These are phyloP conservation scores for Isaurus tuberculatus DNA, from an alignment of 92 coral and sea anemone genomes.

Conservation along the genomic window DNA sequence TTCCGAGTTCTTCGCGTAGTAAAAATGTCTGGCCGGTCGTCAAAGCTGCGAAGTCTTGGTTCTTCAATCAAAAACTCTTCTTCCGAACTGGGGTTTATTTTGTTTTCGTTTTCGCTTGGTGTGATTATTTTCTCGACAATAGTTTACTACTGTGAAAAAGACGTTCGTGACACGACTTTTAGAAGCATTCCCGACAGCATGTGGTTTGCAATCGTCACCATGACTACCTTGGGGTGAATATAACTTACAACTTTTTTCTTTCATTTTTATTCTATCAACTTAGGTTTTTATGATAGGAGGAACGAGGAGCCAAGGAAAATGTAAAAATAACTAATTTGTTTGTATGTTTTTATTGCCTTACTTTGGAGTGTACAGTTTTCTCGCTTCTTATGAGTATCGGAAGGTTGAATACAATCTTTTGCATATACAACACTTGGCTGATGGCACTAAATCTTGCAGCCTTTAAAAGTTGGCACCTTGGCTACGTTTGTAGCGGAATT, in stretches of 20 bases:
- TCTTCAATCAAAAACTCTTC: slow-evolving; percentile 91
- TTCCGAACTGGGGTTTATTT: slow-evolving; percentile 91
- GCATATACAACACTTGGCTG: too few relatives aligned
- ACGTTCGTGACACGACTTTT: slow-evolving; percentile 78
- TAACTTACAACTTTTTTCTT: neutral
- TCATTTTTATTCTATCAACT: too few relatives aligned
- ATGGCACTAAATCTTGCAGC: too few relatives aligned
- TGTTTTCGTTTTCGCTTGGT: slow-evolving; percentile 90
- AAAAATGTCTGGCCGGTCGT: slow-evolving; percentile 88
- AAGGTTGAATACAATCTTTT: too few relatives aligned
- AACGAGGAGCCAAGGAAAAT: too few relatives aligned
- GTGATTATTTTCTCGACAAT: slow-evolving; percentile 94
- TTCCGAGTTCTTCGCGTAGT: slow-evolving; percentile 93
- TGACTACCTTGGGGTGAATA: slow-evolving; percentile 96
- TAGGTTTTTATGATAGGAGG: too few relatives aligned
- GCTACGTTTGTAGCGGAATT: too few relatives aligned
- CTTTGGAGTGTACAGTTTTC: too few relatives aligned
- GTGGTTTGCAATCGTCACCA: slow-evolving; percentile 98
- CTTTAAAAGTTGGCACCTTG: too few relatives aligned
- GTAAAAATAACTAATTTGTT: too few relatives aligned
- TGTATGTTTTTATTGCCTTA: too few relatives aligned
- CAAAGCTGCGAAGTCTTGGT: slow-evolving; percentile 81
- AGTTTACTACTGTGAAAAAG: slow-evolving; percentile 91
- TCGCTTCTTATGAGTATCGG: too few relatives aligned
- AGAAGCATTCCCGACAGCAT: slow-evolving; percentile 87